Percentiles rank a stretch among this genome's conserved stretches.
These are phyloP conservation scores for Andrena trimmerana DNA, from an alignment of 2,888 invertebrate species.

Conservation along the genomic window DNA sequence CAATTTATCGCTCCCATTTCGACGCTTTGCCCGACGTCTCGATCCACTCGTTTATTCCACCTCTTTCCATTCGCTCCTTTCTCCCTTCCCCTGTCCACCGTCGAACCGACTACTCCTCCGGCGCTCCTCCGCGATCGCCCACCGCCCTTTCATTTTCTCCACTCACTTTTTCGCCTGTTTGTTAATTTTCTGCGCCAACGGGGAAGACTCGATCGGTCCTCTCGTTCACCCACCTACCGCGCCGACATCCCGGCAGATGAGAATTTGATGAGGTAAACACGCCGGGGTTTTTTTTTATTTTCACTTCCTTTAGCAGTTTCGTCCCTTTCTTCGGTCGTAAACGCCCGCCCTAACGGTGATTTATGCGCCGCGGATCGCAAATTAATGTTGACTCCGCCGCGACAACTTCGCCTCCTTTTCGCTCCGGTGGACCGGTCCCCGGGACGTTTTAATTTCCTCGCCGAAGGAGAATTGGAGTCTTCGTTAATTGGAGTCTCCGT, in stretches of 20 bases:
- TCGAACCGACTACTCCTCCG: neutral
- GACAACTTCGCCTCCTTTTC: slow-evolving; percentile 24
- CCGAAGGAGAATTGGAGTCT: neutral
- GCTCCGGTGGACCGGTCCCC: neutral
- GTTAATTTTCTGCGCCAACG: slow-evolving; percentile 67
- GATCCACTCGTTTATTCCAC: slow-evolving; percentile 35
- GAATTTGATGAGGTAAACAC: slow-evolving; percentile 79
- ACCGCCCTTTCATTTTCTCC: slow-evolving; percentile 43
- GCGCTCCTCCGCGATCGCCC: slow-evolving; percentile 18
- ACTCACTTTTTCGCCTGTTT: slow-evolving; percentile 60
- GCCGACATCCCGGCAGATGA: slow-evolving; percentile 70
- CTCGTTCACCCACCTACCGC: slow-evolving; percentile 13
- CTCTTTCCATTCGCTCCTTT: slow-evolving; percentile 17
- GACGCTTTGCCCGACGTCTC: slow-evolving; percentile 36
- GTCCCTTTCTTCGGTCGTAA: slow-evolving; percentile 54
- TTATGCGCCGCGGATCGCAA: slow-evolving; percentile 73
- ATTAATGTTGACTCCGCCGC: slow-evolving; percentile 72
- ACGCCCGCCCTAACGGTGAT: slow-evolving; percentile 63
- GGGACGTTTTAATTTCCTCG: slow-evolving; percentile 43
- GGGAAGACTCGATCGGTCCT: slow-evolving; percentile 40
- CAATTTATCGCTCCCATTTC: slow-evolving; percentile 72
- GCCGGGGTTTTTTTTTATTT: slow-evolving; percentile 65
- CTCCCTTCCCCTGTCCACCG: slow-evolving; percentile 36
- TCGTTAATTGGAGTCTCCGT: neutral
- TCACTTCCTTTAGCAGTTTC: slow-evolving; percentile 30